Percentiles rank a stretch among this genome's conserved stretches.
phyloP scores from a whole-genome alignment of 2,797 vertebrate genomes.

The Chelonia mydas region DNA sequence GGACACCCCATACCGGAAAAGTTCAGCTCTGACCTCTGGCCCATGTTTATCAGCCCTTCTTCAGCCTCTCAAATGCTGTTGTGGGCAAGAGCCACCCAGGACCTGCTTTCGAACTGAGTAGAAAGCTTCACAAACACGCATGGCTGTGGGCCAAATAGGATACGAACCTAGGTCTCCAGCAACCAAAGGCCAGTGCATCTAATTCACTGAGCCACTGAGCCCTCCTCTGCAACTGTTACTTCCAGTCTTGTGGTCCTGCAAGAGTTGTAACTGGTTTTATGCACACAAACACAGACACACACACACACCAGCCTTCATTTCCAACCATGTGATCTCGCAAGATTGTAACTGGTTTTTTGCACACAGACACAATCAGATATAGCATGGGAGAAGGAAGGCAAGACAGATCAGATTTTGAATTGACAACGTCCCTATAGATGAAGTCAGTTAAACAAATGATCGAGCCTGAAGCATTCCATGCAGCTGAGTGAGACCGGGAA shows the following conservation, averaged over 20 bases:
- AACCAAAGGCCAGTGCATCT: not conserved
- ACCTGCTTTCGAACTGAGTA: not conserved
- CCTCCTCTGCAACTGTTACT: too few species aligned
- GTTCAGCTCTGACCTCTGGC: not conserved
- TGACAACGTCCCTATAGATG: not conserved
- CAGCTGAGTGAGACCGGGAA: not conserved
- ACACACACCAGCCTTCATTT: not conserved
- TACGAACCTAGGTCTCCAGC: not conserved
- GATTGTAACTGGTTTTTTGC: not conserved
- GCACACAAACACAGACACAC: too few species aligned
- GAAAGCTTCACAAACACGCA: not conserved
- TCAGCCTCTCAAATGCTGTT: not conserved
- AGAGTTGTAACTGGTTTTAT: too few species aligned
- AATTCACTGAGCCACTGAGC: not conserved
- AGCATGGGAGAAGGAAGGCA: not conserved
- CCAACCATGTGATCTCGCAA: not conserved
- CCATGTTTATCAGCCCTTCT: not conserved
- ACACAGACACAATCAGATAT: not conserved
- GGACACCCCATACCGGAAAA: not conserved
- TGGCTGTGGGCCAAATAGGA: not conserved
- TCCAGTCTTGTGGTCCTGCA: too few species aligned
- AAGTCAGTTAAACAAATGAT: not conserved
- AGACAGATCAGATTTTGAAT: not conserved
- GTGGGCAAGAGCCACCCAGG: not conserved
- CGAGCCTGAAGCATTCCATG: not conserved